A percentile compares a stretch with the other conserved stretches of the same genome.
Evolutionary conservation across 2,888 invertebrate genomes (phyloP).

Genomic region (Dichetophora obliterata): DNA sequence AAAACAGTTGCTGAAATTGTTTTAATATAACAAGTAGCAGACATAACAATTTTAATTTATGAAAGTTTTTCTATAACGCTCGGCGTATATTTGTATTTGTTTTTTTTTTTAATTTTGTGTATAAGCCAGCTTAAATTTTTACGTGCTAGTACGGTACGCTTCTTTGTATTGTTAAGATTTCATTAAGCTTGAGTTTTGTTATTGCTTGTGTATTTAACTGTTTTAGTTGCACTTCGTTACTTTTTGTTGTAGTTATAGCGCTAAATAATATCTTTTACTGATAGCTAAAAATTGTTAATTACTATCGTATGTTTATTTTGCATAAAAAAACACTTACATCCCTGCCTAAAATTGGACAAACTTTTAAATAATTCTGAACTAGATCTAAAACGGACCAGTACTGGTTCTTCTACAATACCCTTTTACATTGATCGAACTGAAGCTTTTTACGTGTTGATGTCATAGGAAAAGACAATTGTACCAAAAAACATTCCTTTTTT

Average conservation of each 20-base stretch:
- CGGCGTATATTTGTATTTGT: not conserved
- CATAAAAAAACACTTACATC: not conserved
- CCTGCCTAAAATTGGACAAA: no score
- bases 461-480: no score
- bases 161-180: conserved; percentile 3
- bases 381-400: no score
- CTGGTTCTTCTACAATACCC: no score
- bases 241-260: not conserved
- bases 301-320: not conserved
- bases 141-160: not conserved
- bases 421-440: no score
- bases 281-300: not conserved
- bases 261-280: no score
- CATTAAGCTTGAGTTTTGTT: not conserved
- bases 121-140: not conserved
- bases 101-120: conserved; percentile 1
- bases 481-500: no score
- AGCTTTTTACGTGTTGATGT: no score
- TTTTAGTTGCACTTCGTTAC: not conserved
- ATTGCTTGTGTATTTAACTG: not conserved
- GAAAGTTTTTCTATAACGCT: not conserved
- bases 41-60: not conserved
- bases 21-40: not conserved
- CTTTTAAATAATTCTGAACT: no score
- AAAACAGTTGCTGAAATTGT: not conserved